phyloP scores from a whole-genome alignment of 1,140 invertebrate genomes.

The Centruroides vittatus region DNA sequence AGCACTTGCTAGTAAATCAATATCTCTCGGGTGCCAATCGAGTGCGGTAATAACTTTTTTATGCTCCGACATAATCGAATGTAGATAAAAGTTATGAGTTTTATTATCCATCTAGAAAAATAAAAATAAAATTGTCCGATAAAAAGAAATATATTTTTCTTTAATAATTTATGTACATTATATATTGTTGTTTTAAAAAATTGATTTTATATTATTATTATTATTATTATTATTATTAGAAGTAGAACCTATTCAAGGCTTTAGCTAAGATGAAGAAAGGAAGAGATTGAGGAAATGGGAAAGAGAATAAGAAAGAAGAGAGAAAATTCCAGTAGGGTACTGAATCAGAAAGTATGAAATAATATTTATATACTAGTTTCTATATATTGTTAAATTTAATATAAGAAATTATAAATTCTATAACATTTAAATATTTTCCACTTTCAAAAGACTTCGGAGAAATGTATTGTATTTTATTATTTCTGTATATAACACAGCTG shows the following conservation, averaged over 20 bases:
- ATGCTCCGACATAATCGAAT: slow-evolving; percentile 35
- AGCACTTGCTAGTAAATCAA: slow-evolving; percentile 27
- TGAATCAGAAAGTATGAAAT: too few species aligned
- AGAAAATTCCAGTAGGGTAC: too few species aligned
- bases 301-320: too few species aligned
- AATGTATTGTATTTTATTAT: too few species aligned
- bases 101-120: slow-evolving; percentile 26
- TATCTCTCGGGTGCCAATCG: slow-evolving; percentile 27
- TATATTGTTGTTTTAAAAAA: background rate
- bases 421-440: too few species aligned
- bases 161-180: slow-evolving; percentile 35
- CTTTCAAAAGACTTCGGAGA: too few species aligned
- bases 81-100: slow-evolving; percentile 28
- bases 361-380: too few species aligned
- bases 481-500: too few species aligned
- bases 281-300: too few species aligned
- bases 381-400: too few species aligned
- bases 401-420: too few species aligned
- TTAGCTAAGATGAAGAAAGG: background rate
- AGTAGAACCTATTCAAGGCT: background rate
- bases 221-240: background rate
- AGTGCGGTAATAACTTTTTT: slow-evolving; percentile 34
- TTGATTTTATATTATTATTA: slow-evolving; percentile 1
- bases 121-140: slow-evolving; percentile 24
- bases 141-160: slow-evolving; percentile 34